phyloP scores from a whole-genome alignment of 2,113 vertebrate species.

The Camelus dromedarius region DNA sequence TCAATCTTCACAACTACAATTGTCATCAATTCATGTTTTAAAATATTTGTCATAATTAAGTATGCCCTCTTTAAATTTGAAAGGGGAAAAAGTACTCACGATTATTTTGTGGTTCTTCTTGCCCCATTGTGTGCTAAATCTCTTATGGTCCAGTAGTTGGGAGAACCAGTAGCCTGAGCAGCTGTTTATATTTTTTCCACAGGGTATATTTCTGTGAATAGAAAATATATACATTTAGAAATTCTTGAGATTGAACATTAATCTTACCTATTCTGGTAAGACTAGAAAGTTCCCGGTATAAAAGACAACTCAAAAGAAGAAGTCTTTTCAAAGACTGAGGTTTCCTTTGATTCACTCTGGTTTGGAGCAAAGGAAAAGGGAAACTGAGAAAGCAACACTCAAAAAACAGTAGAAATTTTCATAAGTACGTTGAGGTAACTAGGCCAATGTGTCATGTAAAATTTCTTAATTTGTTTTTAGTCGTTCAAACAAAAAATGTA shows the following conservation, averaged over 20 bases:
- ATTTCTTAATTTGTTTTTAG: conserved; percentile 44
- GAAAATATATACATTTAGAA: conserved; percentile 27
- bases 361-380: conserved; percentile 32
- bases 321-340: conserved; percentile 18
- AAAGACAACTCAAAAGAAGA: conserved; percentile 40
- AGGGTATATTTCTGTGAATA: not conserved
- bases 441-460: not conserved
- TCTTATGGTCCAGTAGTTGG: not conserved
- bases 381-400: conserved; percentile 68
- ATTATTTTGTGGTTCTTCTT: conserved; percentile 29
- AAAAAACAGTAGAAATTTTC: conserved; percentile 7
- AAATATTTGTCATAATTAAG: not conserved
- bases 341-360: conserved; percentile 36
- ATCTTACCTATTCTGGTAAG: not conserved
- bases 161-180: not conserved
- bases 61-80: not conserved
- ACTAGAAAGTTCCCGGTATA: not conserved
- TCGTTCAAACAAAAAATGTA: not conserved
- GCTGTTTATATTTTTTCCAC: not conserved
- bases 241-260: not conserved
- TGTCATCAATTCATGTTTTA: not conserved
- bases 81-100: conserved; percentile 59
- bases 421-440: not conserved
- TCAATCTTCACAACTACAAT: not conserved
- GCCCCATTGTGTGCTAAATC: not conserved